These are phyloP conservation scores for Lethrus apterus DNA, from an alignment of 1,140 invertebrate genomes.

Conservation along the genomic window DNA sequence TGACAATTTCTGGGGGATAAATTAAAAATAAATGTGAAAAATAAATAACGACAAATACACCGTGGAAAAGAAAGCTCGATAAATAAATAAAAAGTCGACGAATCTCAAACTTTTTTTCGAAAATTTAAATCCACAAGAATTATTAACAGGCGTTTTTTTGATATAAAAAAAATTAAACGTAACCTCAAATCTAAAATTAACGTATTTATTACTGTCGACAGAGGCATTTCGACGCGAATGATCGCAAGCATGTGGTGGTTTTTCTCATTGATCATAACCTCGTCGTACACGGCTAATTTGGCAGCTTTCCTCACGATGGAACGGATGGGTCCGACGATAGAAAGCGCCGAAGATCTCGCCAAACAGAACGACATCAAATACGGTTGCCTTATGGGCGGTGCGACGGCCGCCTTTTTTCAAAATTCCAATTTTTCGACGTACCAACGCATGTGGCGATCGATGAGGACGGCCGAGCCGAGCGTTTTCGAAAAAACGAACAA, in stretches of 20 bases:
- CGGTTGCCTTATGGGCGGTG: constrained; percentile 66
- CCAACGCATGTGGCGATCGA: constrained; percentile 62
- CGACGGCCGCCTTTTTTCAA: constrained; percentile 65
- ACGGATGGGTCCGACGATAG: constrained; percentile 76
- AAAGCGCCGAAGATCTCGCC: constrained; percentile 81
- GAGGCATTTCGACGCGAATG: constrained; percentile 67
- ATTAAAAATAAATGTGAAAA: no score
- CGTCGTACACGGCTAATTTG: constrained; percentile 92
- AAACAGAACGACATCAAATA: constrained; percentile 85
- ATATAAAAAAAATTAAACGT: background rate
- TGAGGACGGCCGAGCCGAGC: constrained; percentile 69
- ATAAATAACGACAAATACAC: background rate
- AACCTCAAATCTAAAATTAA: background rate
- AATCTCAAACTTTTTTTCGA: background rate
- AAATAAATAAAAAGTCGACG: background rate
- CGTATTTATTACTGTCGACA: constrained; percentile 31
- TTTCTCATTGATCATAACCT: constrained; percentile 92
- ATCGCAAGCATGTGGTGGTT: constrained; percentile 91
- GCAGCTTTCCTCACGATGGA: constrained; percentile 90
- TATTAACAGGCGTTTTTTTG: background rate
- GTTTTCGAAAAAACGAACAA: constrained; percentile 75
- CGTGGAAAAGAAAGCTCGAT: background rate
- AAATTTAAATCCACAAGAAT: background rate
- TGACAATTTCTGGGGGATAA: no score
- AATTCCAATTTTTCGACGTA: constrained; percentile 63